Conservation (phyloP, 2,113 vertebrate genomes). For the Pelusios castaneus region DNA sequence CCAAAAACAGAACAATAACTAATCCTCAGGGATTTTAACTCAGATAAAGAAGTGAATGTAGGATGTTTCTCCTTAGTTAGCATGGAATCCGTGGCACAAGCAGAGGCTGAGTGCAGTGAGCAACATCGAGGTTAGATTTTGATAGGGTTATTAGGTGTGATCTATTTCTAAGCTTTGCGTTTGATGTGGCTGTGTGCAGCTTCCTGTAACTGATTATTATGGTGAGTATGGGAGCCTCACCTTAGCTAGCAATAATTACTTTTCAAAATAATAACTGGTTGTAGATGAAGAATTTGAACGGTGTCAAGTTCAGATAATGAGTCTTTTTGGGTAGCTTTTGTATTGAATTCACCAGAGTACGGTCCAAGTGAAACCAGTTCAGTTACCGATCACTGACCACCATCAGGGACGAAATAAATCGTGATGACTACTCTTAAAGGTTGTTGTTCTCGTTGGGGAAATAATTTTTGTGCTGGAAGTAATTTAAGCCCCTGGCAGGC, state of each 20-base stretch:
- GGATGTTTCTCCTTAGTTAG: not conserved
- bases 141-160: not conserved
- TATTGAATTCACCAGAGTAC: not conserved
- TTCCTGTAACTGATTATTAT: not conserved
- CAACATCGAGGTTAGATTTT: not conserved
- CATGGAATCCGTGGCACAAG: not conserved
- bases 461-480: not conserved
- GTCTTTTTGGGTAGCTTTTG: not conserved
- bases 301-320: not conserved
- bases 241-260: not conserved
- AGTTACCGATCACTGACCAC: not conserved
- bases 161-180: not conserved
- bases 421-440: not conserved
- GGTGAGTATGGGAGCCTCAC: not conserved
- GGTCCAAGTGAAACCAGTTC: not conserved
- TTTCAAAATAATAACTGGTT: not conserved
- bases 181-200: not conserved
- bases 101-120: not conserved
- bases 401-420: not conserved
- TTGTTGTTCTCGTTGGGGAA: not conserved
- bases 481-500: fast-evolving
- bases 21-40: not conserved
- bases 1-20: not conserved
- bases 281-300: not conserved
- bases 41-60: not conserved